A percentile compares a stretch with the other conserved stretches of the same genome.
Evolutionary conservation across 2,797 vertebrate species (phyloP).

Genomic region (Lindbergichthys nudifrons): DNA sequence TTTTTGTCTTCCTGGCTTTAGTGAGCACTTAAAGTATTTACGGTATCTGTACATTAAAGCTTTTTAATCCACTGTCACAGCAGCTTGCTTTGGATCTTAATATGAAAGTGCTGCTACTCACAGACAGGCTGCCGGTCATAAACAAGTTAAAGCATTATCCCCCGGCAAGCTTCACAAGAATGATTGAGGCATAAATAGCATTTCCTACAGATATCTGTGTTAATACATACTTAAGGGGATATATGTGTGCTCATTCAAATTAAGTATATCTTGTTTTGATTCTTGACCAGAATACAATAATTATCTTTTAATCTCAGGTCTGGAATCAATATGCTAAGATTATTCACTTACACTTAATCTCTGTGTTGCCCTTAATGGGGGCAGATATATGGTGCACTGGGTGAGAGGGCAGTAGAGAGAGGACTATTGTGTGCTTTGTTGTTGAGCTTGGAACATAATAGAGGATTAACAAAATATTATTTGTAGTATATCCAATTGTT

Average conservation of each 20-base stretch:
- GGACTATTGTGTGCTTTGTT: slow-evolving; percentile 43
- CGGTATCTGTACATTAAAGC: slow-evolving; percentile 55
- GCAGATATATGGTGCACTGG: slow-evolving; percentile 8
- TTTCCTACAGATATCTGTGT: slow-evolving; percentile 69
- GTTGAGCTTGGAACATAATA: slow-evolving; percentile 54
- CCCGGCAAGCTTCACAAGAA: slow-evolving; percentile 42
- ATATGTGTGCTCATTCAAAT: slow-evolving; percentile 50
- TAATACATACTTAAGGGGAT: slow-evolving; percentile 77
- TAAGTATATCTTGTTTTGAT: slow-evolving; percentile 72
- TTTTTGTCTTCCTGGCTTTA: slow-evolving; percentile 50
- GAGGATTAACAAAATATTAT: slow-evolving; percentile 61
- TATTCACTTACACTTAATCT: slow-evolving; percentile 70
- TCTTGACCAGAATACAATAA: slow-evolving; percentile 59
- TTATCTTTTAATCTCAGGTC: slow-evolving; percentile 68
- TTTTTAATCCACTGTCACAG: slow-evolving; percentile 45
- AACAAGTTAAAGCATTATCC: slow-evolving; percentile 47
- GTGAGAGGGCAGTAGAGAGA: not conserved
- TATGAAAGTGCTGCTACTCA: slow-evolving; percentile 43
- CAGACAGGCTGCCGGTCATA: slow-evolving; percentile 26
- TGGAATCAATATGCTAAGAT: slow-evolving; percentile 68
- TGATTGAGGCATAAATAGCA: slow-evolving; percentile 41
- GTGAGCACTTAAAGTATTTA: slow-evolving; percentile 46
- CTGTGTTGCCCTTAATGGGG: slow-evolving; percentile 45
- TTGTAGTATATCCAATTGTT: slow-evolving; percentile 46
- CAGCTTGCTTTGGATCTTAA: slow-evolving; percentile 43